A percentile compares a stretch with the other conserved stretches of the same genome.
Conservation (phyloP, 2,888 invertebrate species). For the Lithophane socia region DNA sequence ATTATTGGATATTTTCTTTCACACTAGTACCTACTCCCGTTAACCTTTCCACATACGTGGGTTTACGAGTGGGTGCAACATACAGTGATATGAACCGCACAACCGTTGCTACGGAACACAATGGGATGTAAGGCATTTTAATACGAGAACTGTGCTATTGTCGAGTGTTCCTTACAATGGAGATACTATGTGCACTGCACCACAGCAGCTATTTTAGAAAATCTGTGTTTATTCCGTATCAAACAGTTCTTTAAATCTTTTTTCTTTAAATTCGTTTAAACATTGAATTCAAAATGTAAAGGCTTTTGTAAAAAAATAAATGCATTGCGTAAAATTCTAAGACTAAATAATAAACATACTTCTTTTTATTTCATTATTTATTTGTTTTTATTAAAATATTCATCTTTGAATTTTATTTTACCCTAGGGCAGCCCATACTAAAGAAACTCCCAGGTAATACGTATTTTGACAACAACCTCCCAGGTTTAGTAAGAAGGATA, state of each 20-base stretch:
- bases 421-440: too few relatives aligned
- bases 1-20: background rate
- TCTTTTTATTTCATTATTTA: background rate
- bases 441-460: background rate
- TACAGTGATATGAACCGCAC: slow-evolving; percentile 2
- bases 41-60: slow-evolving; percentile 32
- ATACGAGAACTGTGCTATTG: slow-evolving; percentile 34
- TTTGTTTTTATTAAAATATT: background rate
- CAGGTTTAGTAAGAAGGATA: background rate
- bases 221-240: background rate
- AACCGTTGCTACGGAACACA: slow-evolving; percentile 26
- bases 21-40: background rate
- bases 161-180: slow-evolving; percentile 28
- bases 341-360: background rate
- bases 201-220: background rate
- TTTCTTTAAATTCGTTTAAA: background rate
- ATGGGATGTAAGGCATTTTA: slow-evolving; percentile 30
- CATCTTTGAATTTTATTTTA: background rate
- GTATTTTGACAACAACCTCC: background rate
- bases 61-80: background rate
- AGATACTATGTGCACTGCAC: slow-evolving; percentile 1
- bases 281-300: background rate
- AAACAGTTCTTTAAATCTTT: background rate
- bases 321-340: background rate
- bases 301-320: background rate